Base-by-base conservation (phyloP, 1,140 invertebrate genomes). In the Pristionchus pacificus region DNA sequence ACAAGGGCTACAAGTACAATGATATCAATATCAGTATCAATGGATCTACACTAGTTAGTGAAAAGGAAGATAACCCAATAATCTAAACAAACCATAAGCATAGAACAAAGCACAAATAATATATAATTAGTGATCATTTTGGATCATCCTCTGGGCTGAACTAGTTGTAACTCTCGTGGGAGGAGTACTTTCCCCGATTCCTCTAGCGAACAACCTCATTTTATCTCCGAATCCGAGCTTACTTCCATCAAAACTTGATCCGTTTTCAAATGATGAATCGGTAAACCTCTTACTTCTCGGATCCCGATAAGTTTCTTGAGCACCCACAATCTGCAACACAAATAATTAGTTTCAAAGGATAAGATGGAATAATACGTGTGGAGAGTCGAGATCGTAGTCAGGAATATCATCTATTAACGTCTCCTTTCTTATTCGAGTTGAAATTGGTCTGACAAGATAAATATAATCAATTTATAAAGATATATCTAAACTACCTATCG, bases 291-390 rank as follows among this genome's bases (percentile, higher is more conserved):
- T 71, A 28, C 78, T 78, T 14, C 86, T 77, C 0, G 85, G 86
- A 73, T 87, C 86, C 3, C 85, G 76, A 75, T 87, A 87, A 6
- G 86, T 79, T 79, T 87, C 86, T 73, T 86, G 85, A 6, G 84
- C 77, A 10, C 86, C 85, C 60, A 85, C 60, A n/a, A 76, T 71
- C 70, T 74, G 71, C n/a, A n/a, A n/a, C n/a, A n/a, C n/a, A n/a
- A n/a, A n/a, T n/a, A n/a, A n/a, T n/a, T n/a, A n/a, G n/a, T n/a
- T n/a, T n/a, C n/a, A n/a, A n/a, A n/a, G n/a, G n/a, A n/a, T n/a
- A n/a, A n/a, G 31, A 72, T 19, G 55, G 14, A 24, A n/a, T 2
- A 14, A 28, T 62, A 33, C 14, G 30, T n/a, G 6, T 73, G 58
- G 25, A 28, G 49, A 49, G 1, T 1, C n/a, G 38, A 68, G 30